Base-by-base conservation (phyloP, 2,797 vertebrate genomes). In the Mergus octosetaceus region DNA sequence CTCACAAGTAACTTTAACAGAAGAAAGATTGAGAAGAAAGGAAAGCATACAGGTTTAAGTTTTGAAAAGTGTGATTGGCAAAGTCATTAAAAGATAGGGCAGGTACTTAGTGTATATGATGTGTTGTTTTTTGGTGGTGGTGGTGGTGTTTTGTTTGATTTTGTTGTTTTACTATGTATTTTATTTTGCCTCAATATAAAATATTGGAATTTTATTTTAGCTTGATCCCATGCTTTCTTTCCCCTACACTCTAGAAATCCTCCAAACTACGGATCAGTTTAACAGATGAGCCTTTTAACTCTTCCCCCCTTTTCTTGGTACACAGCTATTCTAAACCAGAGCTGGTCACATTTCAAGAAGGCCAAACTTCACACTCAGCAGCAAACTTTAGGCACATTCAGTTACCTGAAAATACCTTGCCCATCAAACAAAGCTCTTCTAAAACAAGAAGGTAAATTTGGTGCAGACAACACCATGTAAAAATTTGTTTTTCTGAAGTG, bases 81-180 rank as follows among this genome's bases (percentile, higher is more conserved):
- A 64, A 68, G 39, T 80, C 2, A 2, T 3, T 45, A 53, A 11
- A 71, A 74, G 24, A 39, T 13, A 53, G 12, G 32, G 4, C 14
- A 65, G 49, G 13, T 34, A 25, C 45, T 77, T 74, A 77, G 73
- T 4, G 4, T 38, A 32, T n/a, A 49, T 4, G 3, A 30, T 47
- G 9, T 53, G 49, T 53, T 53, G 51, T 27, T 53, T 53, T 14
- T 19, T 62, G 51, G 7, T 49, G 7, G 43, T 45, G 43, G 43
- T 45, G 19, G 22, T 49, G 47, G 47, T 49, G 22, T 51, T 51
- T 51, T 13, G 24, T 49, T 73, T 54, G 54, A 7, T 49, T 56
- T 5, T 2, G 6, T 65, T 72, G 43, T n/a, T 57, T 27, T 34
- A 5, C 0, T 1, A 10, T 6, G 3, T 56, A 45, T 45, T 66